Conservation (phyloP, 1,140 invertebrate genomes). For the Caerostris darwini region DNA sequence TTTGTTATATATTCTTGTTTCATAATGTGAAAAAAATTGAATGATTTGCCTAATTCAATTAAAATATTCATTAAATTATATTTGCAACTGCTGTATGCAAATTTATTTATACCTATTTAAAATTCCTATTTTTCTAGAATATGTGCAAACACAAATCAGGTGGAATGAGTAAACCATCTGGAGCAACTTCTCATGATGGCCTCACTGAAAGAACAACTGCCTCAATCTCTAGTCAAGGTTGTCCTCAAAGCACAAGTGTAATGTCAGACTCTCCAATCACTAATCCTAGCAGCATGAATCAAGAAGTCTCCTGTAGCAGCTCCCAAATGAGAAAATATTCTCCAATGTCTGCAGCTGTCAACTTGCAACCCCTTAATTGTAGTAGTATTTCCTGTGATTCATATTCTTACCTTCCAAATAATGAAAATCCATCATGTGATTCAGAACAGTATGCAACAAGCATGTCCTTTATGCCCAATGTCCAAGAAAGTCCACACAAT, state of each 20-base stretch:
- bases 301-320: constrained; percentile 7
- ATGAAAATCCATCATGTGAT: constrained; percentile 36
- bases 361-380: background rate
- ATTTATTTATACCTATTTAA: background rate
- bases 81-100: background rate
- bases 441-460: constrained; percentile 39
- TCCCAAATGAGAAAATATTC: constrained; percentile 15
- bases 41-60: no score
- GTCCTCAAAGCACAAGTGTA: constrained; percentile 14
- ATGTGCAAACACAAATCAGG: constrained; percentile 78
- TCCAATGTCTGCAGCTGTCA: background rate
- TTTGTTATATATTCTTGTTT: no score
- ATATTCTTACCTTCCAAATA: constrained; percentile 48
- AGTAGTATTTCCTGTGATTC: constrained; percentile 65
- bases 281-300: background rate
- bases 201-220: constrained; percentile 61
- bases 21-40: no score
- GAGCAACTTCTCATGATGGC: constrained; percentile 47
- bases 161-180: constrained; percentile 75
- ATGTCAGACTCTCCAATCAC: background rate
- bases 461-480: constrained; percentile 44
- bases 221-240: constrained; percentile 61
- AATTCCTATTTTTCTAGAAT: constrained; percentile 44
- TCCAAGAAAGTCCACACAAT: constrained; percentile 42
- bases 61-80: background rate